A percentile compares a stretch with the other conserved stretches of the same genome.
Conservation (phyloP, 2,113 vertebrate genomes). For the Nymphicus hollandicus region DNA sequence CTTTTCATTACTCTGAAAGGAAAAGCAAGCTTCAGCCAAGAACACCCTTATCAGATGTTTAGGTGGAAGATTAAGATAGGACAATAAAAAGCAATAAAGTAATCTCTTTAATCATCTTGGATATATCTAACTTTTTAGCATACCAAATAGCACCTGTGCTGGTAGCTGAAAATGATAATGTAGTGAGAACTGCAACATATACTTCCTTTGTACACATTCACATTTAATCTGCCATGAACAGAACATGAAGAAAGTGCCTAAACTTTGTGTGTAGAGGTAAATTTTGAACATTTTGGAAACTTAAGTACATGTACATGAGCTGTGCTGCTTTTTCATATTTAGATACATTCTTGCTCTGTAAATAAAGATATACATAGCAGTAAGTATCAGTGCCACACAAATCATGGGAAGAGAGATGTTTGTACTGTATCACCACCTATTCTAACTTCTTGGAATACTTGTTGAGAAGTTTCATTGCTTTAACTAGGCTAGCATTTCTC, state of each 20-base stretch:
- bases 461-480: neutral
- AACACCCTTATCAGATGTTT: neutral
- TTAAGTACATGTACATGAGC: neutral
- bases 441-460: neutral
- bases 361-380: neutral
- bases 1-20: neutral
- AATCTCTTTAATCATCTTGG: neutral
- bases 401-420: neutral
- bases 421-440: neutral
- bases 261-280: neutral
- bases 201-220: neutral
- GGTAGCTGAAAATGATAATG: accelerated
- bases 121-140: neutral
- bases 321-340: neutral
- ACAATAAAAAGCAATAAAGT: neutral
- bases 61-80: neutral
- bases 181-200: neutral
- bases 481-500: neutral
- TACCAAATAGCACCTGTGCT: neutral
- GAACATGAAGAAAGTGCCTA: neutral
- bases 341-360: neutral
- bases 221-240: neutral
- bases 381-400: neutral
- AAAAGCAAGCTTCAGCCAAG: neutral
- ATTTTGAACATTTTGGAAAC: neutral